Conservation (phyloP, 1,140 invertebrate genomes). For the Tenebrio molitor region DNA sequence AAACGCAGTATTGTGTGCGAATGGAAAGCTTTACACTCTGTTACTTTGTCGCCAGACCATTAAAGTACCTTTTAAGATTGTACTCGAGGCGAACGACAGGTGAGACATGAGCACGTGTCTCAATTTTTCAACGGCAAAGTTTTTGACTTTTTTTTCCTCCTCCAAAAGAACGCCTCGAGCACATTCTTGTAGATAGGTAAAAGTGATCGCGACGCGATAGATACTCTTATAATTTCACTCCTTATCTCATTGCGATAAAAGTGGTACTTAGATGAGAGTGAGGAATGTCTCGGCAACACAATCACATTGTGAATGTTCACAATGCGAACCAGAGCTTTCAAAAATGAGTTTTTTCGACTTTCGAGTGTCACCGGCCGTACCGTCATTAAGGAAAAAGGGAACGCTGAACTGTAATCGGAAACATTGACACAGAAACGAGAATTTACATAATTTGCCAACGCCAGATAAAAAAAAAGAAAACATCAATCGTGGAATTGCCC, state of each 20-base stretch:
- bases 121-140: not conserved
- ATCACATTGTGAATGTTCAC: slow-evolving; percentile 9
- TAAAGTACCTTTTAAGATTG: too few species aligned
- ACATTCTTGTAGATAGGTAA: slow-evolving; percentile 31
- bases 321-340: not conserved
- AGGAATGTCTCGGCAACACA: slow-evolving; percentile 1
- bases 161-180: not conserved
- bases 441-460: slow-evolving; percentile 34
- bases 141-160: not conserved
- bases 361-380: not conserved
- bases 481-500: not conserved
- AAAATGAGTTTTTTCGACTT: too few species aligned
- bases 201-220: slow-evolving; percentile 9
- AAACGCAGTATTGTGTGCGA: too few species aligned
- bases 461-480: slow-evolving; percentile 1
- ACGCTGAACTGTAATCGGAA: slow-evolving; percentile 14
- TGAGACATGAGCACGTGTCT: not conserved
- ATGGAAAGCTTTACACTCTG: too few species aligned
- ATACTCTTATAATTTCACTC: slow-evolving; percentile 24
- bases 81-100: too few species aligned
- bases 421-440: slow-evolving; percentile 5
- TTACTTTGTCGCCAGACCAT: too few species aligned
- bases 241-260: slow-evolving; percentile 6
- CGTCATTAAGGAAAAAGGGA: not conserved
- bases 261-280: not conserved